Base-by-base conservation (phyloP, 2,888 invertebrate species). In the Chirona hameri region DNA sequence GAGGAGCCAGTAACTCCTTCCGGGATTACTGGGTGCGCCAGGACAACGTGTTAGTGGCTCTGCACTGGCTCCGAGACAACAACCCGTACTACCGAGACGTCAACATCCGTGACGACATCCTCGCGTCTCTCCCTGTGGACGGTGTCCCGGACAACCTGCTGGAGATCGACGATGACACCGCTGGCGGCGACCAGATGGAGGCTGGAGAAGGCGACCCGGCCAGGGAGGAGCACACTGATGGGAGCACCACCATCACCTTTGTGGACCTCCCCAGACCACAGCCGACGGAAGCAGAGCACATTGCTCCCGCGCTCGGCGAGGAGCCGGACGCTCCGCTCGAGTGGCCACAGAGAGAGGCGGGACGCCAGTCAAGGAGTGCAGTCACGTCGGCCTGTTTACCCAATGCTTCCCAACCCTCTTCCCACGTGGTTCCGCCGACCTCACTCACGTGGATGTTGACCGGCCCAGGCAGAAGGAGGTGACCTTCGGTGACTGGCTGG, bases 1-100 rank as follows among this genome's bases (percentile, higher is more conserved):
- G 69, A 21, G 69, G 69, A 21, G 21, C n/a, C 21, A 69, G 21
- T 21, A 69, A 69, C 69, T 18, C 27, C 69, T 21, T 18, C 12
- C 69, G 69, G 24, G 69, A 69, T n/a, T 69, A 69, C 27, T n/a
- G 69, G 69, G 69, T 69, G 69, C 69, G 69, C 10, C 69, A 69
- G 69, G 69, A 12, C 9, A 69, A 9, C 9, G 69, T 69, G n/a
- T 3, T n/a, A 27, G 69, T n/a, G 21, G 69, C 69, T 27, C 69
- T 69, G 21, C 69, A 27, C 27, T 69, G 69, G 69, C 69, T 69
- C 21, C 69, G 21, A 21, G 24, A n/a, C 24, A 69, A 69, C 69
- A 69, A 69, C 27, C 69, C 69, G 7, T 69, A 69, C 69, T 69
- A 69, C 69, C 1, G 69, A n/a, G 69, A 69, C 69, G 21, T 69